Percentiles rank a stretch among this genome's conserved stretches.
Conservation (phyloP, 30 jellyfish, hydroid and myxozoan species). For the Catostylus mosaicus region DNA sequence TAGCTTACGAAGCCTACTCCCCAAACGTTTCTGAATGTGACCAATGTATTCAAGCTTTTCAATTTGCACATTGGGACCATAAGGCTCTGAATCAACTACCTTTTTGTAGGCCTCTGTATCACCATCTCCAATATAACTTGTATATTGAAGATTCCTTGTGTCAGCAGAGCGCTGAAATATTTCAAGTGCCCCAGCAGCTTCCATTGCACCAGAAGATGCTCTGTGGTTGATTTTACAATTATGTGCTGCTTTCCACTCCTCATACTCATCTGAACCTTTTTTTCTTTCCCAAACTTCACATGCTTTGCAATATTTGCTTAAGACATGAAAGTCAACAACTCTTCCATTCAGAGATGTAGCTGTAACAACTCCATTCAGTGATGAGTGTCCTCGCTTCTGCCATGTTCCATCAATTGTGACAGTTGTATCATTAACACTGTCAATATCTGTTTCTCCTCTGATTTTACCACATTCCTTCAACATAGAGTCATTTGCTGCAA, state of each 20-base stretch:
- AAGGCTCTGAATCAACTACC: background rate
- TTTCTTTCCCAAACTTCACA: background rate
- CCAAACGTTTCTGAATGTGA: background rate
- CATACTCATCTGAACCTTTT: background rate
- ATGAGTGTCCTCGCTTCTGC: background rate
- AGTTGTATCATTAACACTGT: background rate
- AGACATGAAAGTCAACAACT: background rate
- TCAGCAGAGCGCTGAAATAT: background rate
- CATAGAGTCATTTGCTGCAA: background rate
- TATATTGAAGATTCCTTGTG: background rate
- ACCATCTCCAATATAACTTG: background rate
- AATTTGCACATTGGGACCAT: background rate
- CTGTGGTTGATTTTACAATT: background rate
- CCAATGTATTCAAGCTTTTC: background rate
- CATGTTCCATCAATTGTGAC: background rate
- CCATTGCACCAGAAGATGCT: slow-evolving; percentile 3
- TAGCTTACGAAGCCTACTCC: background rate
- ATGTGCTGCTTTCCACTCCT: background rate
- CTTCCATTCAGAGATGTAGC: background rate
- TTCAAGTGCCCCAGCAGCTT: background rate
- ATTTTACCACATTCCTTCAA: too few species aligned
- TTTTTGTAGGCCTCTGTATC: background rate
- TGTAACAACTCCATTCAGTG: background rate
- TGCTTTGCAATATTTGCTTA: background rate
- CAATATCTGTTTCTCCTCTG: background rate